Conservation (phyloP, 2,113 vertebrate genomes). For the Phycodurus eques region DNA sequence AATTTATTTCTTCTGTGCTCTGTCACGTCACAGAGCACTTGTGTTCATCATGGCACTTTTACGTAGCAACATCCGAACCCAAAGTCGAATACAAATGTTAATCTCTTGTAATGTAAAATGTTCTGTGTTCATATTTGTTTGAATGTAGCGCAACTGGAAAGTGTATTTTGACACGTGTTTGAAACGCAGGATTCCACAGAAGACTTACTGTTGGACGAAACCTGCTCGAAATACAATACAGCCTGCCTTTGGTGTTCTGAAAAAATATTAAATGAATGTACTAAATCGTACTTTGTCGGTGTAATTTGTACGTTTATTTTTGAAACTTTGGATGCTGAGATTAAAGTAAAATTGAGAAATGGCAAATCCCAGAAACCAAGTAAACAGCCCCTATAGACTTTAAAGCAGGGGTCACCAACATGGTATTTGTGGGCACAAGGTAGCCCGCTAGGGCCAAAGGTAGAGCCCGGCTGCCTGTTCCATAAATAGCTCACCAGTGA, state of each 20-base stretch:
- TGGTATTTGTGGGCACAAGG: no score
- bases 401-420: no score
- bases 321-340: not conserved
- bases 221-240: conserved; percentile 59
- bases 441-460: no score
- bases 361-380: not conserved
- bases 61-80: conserved; percentile 39
- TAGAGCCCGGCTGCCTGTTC: no score
- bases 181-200: conserved; percentile 34
- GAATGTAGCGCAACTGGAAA: conserved; percentile 49
- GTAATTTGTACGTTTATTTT: conserved; percentile 3
- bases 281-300: conserved; percentile 32
- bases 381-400: not conserved
- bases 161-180: conserved; percentile 35
- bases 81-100: conserved; percentile 43
- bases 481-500: no score
- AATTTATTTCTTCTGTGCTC: conserved; percentile 34
- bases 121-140: conserved; percentile 18
- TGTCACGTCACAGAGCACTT: conserved; percentile 44
- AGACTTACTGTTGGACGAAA: conserved; percentile 35
- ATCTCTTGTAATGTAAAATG: conserved; percentile 34
- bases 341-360: not conserved
- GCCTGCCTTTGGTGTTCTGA: conserved; percentile 60
- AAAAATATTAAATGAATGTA: conserved; percentile 67
- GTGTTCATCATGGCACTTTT: conserved; percentile 50